Evolutionary conservation across 2,888 invertebrate species (phyloP), one percentile per base, ranked within the genome.

Genomic region (Agrochola lota): DNA sequence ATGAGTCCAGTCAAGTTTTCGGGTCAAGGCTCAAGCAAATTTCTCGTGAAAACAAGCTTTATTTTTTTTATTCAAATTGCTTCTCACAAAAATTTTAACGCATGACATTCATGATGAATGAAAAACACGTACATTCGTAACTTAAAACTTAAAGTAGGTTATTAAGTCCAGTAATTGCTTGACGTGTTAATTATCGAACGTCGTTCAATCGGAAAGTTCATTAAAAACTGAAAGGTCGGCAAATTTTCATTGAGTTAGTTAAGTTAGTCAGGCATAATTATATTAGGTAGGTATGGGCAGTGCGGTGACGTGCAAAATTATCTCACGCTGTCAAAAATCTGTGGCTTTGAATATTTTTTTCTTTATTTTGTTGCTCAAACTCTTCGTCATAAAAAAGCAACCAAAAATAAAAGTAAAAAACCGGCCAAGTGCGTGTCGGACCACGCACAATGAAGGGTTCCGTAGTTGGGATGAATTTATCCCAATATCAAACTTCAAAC

Each of bases 201-300:
- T 63, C 73, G 57, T 73, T 75, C 64, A 46, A 35, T 76, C 23
- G 30, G 66, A 71, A 76, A 76, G 59, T 83, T 83, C 40, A 76
- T 83, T 74, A 76, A 76, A 86, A 79, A 55, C 60, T 46, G 64
- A 64, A 77, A 67, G 59, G 64, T 30, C 70, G 20, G 23, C 30
- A 68, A 64, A 85, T 73, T 78, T 78, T 82, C 49, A 78, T 78
- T 79, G n/a, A 83, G 62, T 72, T 60, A 68, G 26, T 76, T 40
- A 64, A 80, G 43, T 40, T 30, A 63, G 49, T 55, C 46, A 59
- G 26, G 17, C 26, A 12, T 49, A 77, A 85, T 73, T 71, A 63
- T 55, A 49, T 69, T 69, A 55, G 35, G 35, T 35, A 5, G 23
- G 23, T 40, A 46, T 46, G n/a, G 46, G 20, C 26, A 40, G 6